Evolutionary conservation across 2,888 invertebrate genomes (phyloP).

Genomic region (Ormia ochracea): DNA sequence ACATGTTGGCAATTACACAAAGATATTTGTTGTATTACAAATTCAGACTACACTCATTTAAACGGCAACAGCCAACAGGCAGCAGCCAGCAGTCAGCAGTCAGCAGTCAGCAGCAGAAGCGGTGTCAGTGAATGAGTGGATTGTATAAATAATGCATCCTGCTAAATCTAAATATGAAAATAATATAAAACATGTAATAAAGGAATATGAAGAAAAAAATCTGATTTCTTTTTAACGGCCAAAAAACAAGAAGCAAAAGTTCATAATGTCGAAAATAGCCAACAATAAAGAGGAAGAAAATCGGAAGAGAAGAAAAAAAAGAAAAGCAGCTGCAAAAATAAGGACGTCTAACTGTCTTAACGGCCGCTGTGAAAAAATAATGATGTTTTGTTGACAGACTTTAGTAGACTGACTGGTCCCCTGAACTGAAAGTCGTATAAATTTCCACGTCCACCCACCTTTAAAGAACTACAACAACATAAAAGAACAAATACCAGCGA

Average conservation of each 20-base stretch:
- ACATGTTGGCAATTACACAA: background rate
- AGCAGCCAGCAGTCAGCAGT: conserved; percentile 6
- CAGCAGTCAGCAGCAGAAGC: background rate
- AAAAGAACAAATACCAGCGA: background rate
- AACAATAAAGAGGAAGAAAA: background rate
- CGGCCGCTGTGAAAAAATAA: conserved; percentile 53
- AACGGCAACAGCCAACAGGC: conserved; percentile 32
- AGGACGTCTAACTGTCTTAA: conserved; percentile 56
- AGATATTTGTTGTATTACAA: background rate
- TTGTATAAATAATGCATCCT: conserved; percentile 56
- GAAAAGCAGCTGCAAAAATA: conserved; percentile 17
- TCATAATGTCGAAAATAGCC: conserved; percentile 32
- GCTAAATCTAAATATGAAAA: conserved; percentile 28
- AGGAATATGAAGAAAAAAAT: background rate
- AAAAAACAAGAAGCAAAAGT: conserved; percentile 38
- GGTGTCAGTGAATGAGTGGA: too few relatives aligned
- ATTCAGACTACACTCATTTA: conserved; percentile 37
- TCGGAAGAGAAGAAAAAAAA: background rate
- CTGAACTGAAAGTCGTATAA: conserved; percentile 44
- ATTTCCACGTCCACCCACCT: conserved; percentile 36
- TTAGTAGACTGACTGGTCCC: conserved; percentile 43
- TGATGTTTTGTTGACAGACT: conserved; percentile 56
- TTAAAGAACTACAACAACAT: background rate
- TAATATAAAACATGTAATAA: conserved; percentile 8
- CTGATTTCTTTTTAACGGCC: conserved; percentile 34